Percentiles rank a stretch among this genome's conserved stretches.
These are phyloP conservation scores for Antennarius maculatus DNA, from an alignment of 2,797 vertebrate genomes.

Conservation along the genomic window DNA sequence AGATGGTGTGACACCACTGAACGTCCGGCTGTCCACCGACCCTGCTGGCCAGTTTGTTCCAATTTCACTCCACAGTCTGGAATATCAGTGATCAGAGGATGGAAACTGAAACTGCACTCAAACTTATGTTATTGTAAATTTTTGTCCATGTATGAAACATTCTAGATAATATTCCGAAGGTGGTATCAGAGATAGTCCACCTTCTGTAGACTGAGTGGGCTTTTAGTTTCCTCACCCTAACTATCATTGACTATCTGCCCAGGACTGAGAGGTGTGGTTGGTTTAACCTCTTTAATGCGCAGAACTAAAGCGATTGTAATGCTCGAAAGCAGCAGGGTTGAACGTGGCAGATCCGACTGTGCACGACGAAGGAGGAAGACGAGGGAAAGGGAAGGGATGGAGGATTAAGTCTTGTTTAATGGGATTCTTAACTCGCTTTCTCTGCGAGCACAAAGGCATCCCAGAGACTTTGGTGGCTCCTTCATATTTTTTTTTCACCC, in stretches of 20 bases:
- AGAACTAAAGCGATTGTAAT: constrained; percentile 49
- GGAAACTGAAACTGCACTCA: neutral
- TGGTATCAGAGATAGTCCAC: constrained; percentile 31
- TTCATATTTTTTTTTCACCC: constrained; percentile 9
- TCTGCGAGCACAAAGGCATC: constrained; percentile 61
- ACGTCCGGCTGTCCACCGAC: neutral
- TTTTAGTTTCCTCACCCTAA: constrained; percentile 18
- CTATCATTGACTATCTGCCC: constrained; percentile 37
- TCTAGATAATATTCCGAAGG: neutral
- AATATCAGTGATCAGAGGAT: neutral
- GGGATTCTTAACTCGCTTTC: constrained; percentile 65
- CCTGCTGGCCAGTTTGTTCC: neutral
- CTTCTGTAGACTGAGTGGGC: constrained; percentile 15
- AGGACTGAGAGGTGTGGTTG: constrained; percentile 21
- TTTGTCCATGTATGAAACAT: too few species aligned
- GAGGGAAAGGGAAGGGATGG: constrained; percentile 36
- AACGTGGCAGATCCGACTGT: constrained; percentile 49
- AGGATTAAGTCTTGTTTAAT: constrained; percentile 70
- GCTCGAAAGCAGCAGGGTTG: constrained; percentile 25
- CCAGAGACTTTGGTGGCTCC: constrained; percentile 44
- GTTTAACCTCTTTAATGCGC: constrained; percentile 44
- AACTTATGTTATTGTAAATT: too few species aligned
- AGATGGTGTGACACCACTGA: neutral
- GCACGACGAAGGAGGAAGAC: constrained; percentile 31
- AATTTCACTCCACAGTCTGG: neutral